A percentile compares a stretch with the other conserved stretches of the same genome.
Conservation (phyloP, 2,797 vertebrate species). For the Pempheris klunzingeri region DNA sequence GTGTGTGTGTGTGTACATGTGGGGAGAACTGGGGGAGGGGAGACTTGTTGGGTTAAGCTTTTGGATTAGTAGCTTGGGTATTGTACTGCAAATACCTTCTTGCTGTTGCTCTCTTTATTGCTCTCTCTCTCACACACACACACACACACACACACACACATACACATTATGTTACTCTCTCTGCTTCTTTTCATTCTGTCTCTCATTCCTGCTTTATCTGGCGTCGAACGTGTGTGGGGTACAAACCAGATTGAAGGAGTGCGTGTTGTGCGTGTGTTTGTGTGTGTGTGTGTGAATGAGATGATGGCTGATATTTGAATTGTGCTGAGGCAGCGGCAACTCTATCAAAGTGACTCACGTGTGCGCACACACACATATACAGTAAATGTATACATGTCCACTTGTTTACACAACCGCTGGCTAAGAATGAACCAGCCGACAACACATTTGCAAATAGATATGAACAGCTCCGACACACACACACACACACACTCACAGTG, state of each 20-base stretch:
- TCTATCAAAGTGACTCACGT: slow-evolving; percentile 18
- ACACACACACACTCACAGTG: not conserved
- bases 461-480: slow-evolving; percentile 1
- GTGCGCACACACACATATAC: not conserved
- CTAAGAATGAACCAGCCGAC: slow-evolving; percentile 24
- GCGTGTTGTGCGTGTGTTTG: slow-evolving; percentile 25
- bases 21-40: slow-evolving; percentile 49
- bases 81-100: slow-evolving; percentile 67
- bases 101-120: slow-evolving; percentile 47
- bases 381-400: slow-evolving; percentile 20
- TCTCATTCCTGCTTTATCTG: slow-evolving; percentile 50
- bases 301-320: slow-evolving; percentile 43
- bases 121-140: not conserved
- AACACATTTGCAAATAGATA: slow-evolving; percentile 25
- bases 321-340: slow-evolving; percentile 57
- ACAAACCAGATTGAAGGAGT: slow-evolving; percentile 31
- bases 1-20: slow-evolving; percentile 2
- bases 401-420: slow-evolving; percentile 34
- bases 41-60: slow-evolving; percentile 60
- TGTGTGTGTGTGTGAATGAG: slow-evolving; percentile 10
- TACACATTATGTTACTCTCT: slow-evolving; percentile 16
- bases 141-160: not conserved
- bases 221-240: slow-evolving; percentile 45
- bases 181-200: slow-evolving; percentile 40
- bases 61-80: slow-evolving; percentile 73